Evolutionary conservation across 2,797 vertebrate species (phyloP).

Genomic region (Phaenicophaeus curvirostris): DNA sequence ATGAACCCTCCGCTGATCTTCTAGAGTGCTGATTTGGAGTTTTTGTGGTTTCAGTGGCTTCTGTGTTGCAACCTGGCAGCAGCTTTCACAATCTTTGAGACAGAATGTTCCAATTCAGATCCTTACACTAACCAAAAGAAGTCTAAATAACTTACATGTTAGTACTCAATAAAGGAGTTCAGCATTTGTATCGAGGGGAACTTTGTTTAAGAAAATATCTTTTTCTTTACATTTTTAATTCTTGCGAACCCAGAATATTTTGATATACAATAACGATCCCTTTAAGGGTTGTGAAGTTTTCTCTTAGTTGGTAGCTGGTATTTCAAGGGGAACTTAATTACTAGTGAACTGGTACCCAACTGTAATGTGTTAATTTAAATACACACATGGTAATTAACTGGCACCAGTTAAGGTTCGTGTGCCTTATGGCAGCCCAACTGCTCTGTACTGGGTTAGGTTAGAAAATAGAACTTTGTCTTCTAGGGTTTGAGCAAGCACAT

Average conservation of each 20-base stretch:
- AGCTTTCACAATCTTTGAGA: too few relatives aligned
- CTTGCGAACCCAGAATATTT: background rate
- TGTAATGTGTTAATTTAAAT: background rate
- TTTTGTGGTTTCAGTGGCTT: too few relatives aligned
- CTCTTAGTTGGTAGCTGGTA: background rate
- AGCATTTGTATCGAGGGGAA: background rate
- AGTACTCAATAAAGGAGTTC: background rate
- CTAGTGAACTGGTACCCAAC: background rate
- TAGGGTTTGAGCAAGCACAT: constrained; percentile 23
- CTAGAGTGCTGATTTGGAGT: too few relatives aligned
- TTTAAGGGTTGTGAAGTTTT: background rate
- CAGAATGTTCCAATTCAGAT: too few relatives aligned
- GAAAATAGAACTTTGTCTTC: constrained; percentile 8
- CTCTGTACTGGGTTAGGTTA: background rate
- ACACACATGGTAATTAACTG: background rate
- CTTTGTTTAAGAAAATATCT: background rate
- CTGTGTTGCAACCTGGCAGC: too few relatives aligned
- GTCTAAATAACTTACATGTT: background rate
- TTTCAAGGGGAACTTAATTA: background rate
- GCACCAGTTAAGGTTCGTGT: background rate
- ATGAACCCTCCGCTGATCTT: too few relatives aligned
- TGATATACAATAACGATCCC: background rate
- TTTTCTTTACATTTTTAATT: background rate
- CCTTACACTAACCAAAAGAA: background rate
- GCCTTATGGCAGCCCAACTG: constrained; percentile 38